These are phyloP conservation scores for Nephrotoma guestfalica DNA, from an alignment of 2,888 invertebrate genomes.

Conservation along the genomic window DNA sequence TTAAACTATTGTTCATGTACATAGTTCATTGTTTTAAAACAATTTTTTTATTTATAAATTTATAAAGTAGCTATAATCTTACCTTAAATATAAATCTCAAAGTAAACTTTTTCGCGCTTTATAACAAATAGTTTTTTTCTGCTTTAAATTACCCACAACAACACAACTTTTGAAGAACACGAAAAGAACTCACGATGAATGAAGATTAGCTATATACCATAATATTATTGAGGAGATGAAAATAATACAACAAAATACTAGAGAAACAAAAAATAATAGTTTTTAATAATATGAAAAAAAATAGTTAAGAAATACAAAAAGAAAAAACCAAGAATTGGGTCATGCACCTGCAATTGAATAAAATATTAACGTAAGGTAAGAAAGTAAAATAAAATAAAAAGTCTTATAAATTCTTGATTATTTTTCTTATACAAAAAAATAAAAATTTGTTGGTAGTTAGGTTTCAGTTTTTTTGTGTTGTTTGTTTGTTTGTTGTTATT, in stretches of 20 bases:
- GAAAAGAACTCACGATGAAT: neutral
- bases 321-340: constrained; percentile 3
- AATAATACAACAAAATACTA: neutral
- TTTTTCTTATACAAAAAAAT: neutral
- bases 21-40: neutral
- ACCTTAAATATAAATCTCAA: neutral
- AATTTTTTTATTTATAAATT: neutral
- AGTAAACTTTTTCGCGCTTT: neutral
- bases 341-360: constrained; percentile 4
- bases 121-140: neutral
- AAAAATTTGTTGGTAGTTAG: neutral
- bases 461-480: neutral
- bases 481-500: neutral
- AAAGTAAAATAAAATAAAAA: neutral
- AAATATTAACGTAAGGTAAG: neutral
- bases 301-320: neutral
- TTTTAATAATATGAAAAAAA: neutral
- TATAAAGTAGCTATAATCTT: neutral
- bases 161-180: neutral
- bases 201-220: neutral
- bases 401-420: neutral
- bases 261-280: neutral
- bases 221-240: neutral
- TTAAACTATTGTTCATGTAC: no score
- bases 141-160: neutral